Conservation (phyloP, 1,140 invertebrate species). For the Brachystomella parvula region DNA sequence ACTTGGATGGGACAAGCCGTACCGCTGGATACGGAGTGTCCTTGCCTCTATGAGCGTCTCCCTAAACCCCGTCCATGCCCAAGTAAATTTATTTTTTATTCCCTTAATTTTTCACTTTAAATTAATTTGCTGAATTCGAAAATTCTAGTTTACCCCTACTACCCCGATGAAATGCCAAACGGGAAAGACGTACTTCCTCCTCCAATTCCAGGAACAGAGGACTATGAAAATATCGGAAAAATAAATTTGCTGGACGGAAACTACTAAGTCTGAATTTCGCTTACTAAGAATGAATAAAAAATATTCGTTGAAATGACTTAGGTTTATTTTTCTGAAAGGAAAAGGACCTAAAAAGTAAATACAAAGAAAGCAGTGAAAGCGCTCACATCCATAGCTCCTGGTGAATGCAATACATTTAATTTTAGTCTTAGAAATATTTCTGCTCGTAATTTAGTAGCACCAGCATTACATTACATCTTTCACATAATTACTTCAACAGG, state of each 20-base stretch:
- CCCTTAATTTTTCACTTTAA: not conserved
- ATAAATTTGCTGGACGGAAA: slow-evolving; percentile 6
- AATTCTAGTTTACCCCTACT: slow-evolving; percentile 15
- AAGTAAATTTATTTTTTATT: not conserved
- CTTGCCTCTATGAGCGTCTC: not conserved
- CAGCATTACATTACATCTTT: too few species aligned
- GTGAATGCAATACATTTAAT: too few species aligned
- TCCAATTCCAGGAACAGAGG: slow-evolving; percentile 22
- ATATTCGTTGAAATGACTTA: too few species aligned
- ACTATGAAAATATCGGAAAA: not conserved
- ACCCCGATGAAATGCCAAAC: slow-evolving; percentile 16
- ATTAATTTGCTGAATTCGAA: not conserved
- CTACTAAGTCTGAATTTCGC: too few species aligned
- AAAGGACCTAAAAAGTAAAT: too few species aligned
- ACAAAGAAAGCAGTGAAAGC: too few species aligned
- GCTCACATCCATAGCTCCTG: too few species aligned
- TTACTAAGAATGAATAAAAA: too few species aligned
- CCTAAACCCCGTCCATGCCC: slow-evolving; percentile 15
- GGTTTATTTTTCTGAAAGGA: too few species aligned
- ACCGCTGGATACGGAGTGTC: slow-evolving; percentile 16
- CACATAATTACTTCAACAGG: too few species aligned
- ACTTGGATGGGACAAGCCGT: slow-evolving; percentile 23
- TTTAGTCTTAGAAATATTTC: too few species aligned
- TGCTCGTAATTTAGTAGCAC: too few species aligned
- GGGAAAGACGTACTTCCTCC: not conserved